Conservation (phyloP, 2,888 invertebrate species). For the Athalia cordata region DNA sequence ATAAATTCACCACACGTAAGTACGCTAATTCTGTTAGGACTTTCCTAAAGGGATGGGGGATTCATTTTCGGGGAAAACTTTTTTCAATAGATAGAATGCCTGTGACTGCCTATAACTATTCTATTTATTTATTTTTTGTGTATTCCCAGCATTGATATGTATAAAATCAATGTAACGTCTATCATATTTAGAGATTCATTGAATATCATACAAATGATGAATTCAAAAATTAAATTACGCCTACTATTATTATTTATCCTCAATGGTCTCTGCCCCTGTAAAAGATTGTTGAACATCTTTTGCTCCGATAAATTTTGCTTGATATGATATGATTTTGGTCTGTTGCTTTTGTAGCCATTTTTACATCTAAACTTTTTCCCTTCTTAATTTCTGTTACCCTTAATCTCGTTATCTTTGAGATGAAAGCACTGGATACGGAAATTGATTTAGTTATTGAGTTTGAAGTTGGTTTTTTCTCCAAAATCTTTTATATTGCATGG, state of each 20-base stretch:
- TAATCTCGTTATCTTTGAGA: not conserved
- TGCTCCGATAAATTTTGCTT: slow-evolving; percentile 50
- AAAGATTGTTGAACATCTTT: slow-evolving; percentile 71
- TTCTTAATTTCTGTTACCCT: not conserved
- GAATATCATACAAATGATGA: too few species aligned
- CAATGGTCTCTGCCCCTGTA: slow-evolving; percentile 59
- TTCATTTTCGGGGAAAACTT: slow-evolving; percentile 13
- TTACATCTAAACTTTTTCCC: slow-evolving; percentile 16
- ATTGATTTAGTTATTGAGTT: too few species aligned
- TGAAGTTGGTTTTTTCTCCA: too few species aligned
- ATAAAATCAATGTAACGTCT: slow-evolving; percentile 1
- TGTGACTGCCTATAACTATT: not conserved
- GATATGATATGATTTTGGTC: slow-evolving; percentile 18
- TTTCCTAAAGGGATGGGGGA: too few species aligned
- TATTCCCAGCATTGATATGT: not conserved
- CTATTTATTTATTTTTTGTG: not conserved
- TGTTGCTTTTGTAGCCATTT: not conserved
- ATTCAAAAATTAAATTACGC: too few species aligned
- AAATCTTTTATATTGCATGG: too few species aligned
- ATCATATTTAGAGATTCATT: slow-evolving; percentile 15
- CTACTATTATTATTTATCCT: slow-evolving; percentile 16
- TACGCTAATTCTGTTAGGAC: not conserved
- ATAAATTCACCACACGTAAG: slow-evolving; percentile 69
- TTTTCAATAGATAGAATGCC: not conserved
- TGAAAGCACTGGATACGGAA: too few species aligned